Base-by-base conservation (phyloP, 1,140 invertebrate species). In the Diachasmimorpha longicaudata region DNA sequence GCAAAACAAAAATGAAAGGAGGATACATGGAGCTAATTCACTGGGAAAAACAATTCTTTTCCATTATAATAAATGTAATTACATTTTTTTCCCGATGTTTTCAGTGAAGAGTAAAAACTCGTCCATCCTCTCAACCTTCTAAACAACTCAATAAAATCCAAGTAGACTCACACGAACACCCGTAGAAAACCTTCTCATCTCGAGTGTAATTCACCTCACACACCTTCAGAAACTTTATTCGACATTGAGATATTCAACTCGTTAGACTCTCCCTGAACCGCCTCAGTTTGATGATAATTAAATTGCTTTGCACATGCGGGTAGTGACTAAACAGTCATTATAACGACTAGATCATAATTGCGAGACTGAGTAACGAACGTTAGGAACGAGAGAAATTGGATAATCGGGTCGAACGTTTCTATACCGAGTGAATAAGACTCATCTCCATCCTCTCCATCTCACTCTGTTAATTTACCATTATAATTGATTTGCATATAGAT, bases 401-500 rank as follows among this genome's bases (percentile, higher is more conserved):
- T 84, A 85, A 85, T 85, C 81, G 80, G 76, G 72, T 63, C 23
- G 58, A 63, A 63, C 58, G 58, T 63, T 25, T 63, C 58, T 31
- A 55, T 55, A 31, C 58, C 58, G 11, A 63, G 23, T 63, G 23
- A 63, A 63, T 63, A 14, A 63, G 58, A 63, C 23, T 19, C 8
- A 63, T 39, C 67, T n/a, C 48, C 67, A 25, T n/a, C 79, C 77
- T 77, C 77, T 55, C 78, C 63, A 76, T 31, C 73, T 78, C 74
- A 76, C 74, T 66, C 69, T 79, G 82, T 85, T 86, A 84, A 86
- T 86, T 86, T 84, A 86, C 78, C 81, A 85, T 86, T 85, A 85
- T 85, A 86, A 86, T 86, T 85, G 82, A 84, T 86, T 87, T 85
- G 84, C 83, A 86, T 86, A 86, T 85, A 85, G 82, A 86, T 85